A percentile compares a stretch with the other conserved stretches of the same genome.
Evolutionary conservation across 2,797 vertebrate genomes (phyloP).

Genomic region (Crotalus adamanteus): DNA sequence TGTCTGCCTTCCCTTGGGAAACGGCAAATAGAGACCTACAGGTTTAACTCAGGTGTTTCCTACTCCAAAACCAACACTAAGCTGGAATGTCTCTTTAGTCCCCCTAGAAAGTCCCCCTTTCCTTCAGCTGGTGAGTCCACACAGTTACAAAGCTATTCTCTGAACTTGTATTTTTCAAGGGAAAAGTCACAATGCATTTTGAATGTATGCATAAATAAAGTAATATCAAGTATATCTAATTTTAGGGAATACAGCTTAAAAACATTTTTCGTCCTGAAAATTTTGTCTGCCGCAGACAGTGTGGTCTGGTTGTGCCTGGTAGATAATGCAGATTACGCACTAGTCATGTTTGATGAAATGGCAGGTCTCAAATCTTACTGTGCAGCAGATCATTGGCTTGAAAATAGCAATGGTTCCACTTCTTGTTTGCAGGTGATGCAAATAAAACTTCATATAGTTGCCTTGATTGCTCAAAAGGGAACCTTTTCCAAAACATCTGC

Average conservation of each 20-base stretch:
- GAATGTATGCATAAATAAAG: neutral
- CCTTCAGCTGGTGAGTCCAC: neutral
- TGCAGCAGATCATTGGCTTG: neutral
- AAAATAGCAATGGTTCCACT: neutral
- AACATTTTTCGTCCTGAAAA: neutral
- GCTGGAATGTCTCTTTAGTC: neutral
- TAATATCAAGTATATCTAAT: neutral
- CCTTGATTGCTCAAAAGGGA: constrained; percentile 88
- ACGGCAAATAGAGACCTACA: neutral
- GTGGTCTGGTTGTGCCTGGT: neutral
- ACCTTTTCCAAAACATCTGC: constrained; percentile 95
- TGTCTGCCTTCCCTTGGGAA: neutral
- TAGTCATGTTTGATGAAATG: neutral
- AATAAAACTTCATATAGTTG: constrained; percentile 92
- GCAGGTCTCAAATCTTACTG: neutral
- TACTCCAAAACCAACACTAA: neutral
- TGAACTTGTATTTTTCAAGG: neutral
- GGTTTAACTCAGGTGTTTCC: neutral
- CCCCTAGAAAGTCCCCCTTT: neutral
- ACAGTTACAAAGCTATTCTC: neutral
- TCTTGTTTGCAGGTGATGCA: constrained; percentile 88
- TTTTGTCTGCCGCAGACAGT: neutral
- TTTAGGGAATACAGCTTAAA: neutral
- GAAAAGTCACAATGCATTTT: neutral
- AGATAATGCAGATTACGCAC: neutral